Evolutionary conservation across 2,113 vertebrate species (phyloP).

Genomic region (Forbesichthys papilliferus): DNA sequence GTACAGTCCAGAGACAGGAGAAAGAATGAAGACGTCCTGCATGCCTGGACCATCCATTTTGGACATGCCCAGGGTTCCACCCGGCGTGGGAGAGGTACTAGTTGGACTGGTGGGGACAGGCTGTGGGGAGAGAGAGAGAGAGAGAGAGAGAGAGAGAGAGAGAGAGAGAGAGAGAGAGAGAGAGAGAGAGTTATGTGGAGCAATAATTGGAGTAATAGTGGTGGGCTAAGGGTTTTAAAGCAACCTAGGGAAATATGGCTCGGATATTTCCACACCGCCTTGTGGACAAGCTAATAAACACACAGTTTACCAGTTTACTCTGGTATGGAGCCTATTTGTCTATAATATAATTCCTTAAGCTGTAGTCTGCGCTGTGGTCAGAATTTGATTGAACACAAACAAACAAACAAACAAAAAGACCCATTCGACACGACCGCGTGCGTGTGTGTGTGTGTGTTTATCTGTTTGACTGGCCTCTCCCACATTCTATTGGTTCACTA

Average conservation of each 20-base stretch:
- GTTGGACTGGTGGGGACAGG: slow-evolving; percentile 82
- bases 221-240: slow-evolving; percentile 1
- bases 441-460: slow-evolving; percentile 11
- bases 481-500: slow-evolving; percentile 48
- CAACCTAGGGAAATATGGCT: slow-evolving; percentile 7
- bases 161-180: slow-evolving; percentile 8
- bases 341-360: slow-evolving; percentile 8
- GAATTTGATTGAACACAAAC: slow-evolving; percentile 31
- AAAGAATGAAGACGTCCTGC: slow-evolving; percentile 88
- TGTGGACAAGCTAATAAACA: slow-evolving; percentile 26
- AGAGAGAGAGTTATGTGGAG: neutral
- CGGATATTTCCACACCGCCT: neutral
- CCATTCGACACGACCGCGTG: neutral
- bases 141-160: slow-evolving; percentile 16
- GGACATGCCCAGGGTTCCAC: slow-evolving; percentile 83
- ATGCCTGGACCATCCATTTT: slow-evolving; percentile 83
- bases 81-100: slow-evolving; percentile 83
- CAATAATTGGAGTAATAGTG: neutral
- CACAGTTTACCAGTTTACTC: slow-evolving; percentile 14
- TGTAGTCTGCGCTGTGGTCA: slow-evolving; percentile 11
- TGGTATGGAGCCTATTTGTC: slow-evolving; percentile 21
- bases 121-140: slow-evolving; percentile 60
- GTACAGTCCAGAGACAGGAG: slow-evolving; percentile 84
- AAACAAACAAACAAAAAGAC: neutral
- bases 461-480: slow-evolving; percentile 20